Base-by-base conservation (phyloP, 92 coral and sea anemone genomes). In the Epizoanthus illoricatus region DNA sequence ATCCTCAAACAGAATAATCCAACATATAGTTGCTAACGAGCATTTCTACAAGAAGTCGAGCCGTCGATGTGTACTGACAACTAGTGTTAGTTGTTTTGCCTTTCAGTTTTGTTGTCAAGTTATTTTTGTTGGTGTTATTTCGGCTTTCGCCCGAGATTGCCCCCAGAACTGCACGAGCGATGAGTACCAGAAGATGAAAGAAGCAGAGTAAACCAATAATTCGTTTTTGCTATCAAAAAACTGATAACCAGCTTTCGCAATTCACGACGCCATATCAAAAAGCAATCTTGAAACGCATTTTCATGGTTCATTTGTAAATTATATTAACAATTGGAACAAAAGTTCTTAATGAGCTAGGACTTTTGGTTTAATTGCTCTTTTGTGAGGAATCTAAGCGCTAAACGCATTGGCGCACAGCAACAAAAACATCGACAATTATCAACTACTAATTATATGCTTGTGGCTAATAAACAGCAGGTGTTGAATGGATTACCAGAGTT, bases 321-420 rank as follows among this genome's bases (percentile, higher is more conserved):
- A 23, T n/a, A 52, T 49, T 73, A 59, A 4, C 23, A 5, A 19
- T 62, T 19, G 13, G 15, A 62, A 61, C 70, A 78, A 78, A 62
- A 55, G 20, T 12, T 19, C 18, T 1, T 78, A 43, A 78, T 78
- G 71, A 21, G 12, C 42, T 64, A 5, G 36, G 61, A 52, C 61
- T 42, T 43, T 74, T 74, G 12, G 33, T 55, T 33, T 54, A 57
- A 57, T 74, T 36, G 80, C 40, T 74, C 57, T 42, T 61, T 64
- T 78, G 61, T 78, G 61, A 59, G 23, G 36, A 19, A 58, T 41
- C 40, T 40, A 23, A 16, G 2, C n/a, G 20, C 42, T 62, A 78
- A 76, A 60, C 58, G 65, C 66, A 39, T 64, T 78, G 55, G 45
- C 43, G 23, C 19, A 61, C 40, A 78, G 4, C 21, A 78, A 43